Percentiles rank a stretch among this genome's conserved stretches.
These are phyloP conservation scores for Tupaia chinensis DNA, from an alignment of 2,113 vertebrate genomes.

Conservation along the genomic window DNA sequence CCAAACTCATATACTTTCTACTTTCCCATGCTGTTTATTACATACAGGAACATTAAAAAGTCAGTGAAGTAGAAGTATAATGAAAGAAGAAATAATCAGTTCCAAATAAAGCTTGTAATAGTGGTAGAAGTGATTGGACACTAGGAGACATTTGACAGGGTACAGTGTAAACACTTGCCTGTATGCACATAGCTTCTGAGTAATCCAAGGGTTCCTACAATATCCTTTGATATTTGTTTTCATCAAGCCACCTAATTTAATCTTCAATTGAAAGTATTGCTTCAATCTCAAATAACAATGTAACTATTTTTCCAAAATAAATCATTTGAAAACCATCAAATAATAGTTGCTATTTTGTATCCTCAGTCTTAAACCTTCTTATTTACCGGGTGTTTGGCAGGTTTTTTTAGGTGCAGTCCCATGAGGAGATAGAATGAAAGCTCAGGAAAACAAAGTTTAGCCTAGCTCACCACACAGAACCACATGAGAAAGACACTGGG, in stretches of 20 bases:
- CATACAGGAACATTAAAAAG: not conserved
- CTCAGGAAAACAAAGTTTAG: not conserved
- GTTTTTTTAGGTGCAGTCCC: not conserved
- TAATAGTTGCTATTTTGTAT: not conserved
- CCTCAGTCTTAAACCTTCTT: not conserved
- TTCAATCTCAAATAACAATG: not conserved
- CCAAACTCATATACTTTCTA: not conserved
- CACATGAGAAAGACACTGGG: not conserved
- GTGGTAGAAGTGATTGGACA: not conserved
- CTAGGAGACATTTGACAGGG: not conserved
- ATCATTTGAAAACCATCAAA: not conserved
- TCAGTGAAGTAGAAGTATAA: not conserved
- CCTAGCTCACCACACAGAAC: accelerated
- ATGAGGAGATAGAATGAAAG: not conserved
- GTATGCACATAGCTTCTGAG: not conserved
- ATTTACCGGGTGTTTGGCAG: not conserved
- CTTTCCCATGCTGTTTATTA: not conserved
- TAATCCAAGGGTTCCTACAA: not conserved
- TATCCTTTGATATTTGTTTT: not conserved
- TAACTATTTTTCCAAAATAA: not conserved
- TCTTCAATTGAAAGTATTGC: not conserved
- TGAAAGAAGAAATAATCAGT: not conserved
- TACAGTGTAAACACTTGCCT: not conserved
- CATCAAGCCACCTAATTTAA: not conserved
- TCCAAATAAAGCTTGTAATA: not conserved